Base-by-base conservation (phyloP, 2,888 invertebrate genomes). In the Rhagonycha lutea region DNA sequence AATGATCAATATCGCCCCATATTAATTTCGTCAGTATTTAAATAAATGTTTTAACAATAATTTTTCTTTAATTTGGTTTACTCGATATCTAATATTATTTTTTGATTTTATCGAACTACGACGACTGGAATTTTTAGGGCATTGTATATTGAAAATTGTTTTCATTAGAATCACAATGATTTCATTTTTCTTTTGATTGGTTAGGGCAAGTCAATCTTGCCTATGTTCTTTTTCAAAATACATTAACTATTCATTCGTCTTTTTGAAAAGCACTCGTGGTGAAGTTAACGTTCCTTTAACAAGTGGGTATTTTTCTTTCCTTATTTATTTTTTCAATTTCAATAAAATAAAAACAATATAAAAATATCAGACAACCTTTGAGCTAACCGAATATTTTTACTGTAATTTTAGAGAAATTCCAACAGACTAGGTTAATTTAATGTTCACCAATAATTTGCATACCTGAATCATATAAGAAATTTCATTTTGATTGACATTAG, bases 1-100 rank as follows among this genome's bases (percentile, higher is more conserved):
- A 82, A 81, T 79, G 80, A 79, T 80, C 80, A 78, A 80, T 81
- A 80, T 80, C 80, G 68, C 79, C 79, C 80, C 77, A 81, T 78
- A 80, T 79, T 78, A 80, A 28, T 28, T 68, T 32, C 24, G 7
- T 47, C 47, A 47, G 47, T 47, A 47, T 47, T 47, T 47, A 47
- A 47, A 47, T 47, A 47, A 47, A 47, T 47, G 12, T 47, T 47
- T 12, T 5, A n/a, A 47, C n/a, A 47, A 2, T n/a, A 47, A 47
- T n/a, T 47, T n/a, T 7, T 47, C 8, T 47, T n/a, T 47, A 47
- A 47, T 47, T 47, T 2, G 5, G n/a, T n/a, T 47, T 47, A n/a
- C 8, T 28, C 28, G 12, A 32, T 32, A 32, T 4, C 4, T 32
- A 7, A n/a, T 47, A 47, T n/a, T 47, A 47, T n/a, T 47, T 29